Evolutionary conservation across 1,140 invertebrate genomes (phyloP), one percentile per base, ranked within the genome.

Genomic region (Brachionus angularis): DNA sequence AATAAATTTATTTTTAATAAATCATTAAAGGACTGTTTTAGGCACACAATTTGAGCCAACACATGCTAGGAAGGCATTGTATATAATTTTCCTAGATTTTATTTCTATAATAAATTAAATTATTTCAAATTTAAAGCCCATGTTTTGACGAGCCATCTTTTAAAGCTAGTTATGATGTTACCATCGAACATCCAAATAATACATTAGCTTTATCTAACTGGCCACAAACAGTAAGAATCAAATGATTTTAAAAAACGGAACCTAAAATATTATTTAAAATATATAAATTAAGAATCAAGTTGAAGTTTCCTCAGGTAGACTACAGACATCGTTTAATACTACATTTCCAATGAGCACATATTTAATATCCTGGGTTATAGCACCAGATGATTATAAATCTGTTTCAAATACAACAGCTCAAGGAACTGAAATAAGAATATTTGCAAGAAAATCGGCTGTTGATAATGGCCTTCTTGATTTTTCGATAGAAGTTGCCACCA

Each of bases 111-210:
- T 44, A 46, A 12, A 39, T n/a, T n/a, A n/a, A n/a, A n/a, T n/a
- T n/a, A 33, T 21, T 29, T 64, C 25, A 25, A 5, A 5, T 64
- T 64, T 12, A 12, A 31, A 67, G 62, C 36, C 69, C 69, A 31
- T 71, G 50, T 53, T 71, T 55, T 71, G 69, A 71, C 44, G 69
- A 71, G 18, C 69, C 69, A 46, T 10, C 25, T 42, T 34, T 55
- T 8, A 71, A 71, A 71, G 47, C 70, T 18, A 88, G 84, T 2
- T 96, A 93, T 77, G 82, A 82, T 23, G 85, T 96, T 8, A 71
- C 50, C 16, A 27, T 71, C n/a, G 70, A 55, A 10, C 70, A 71
- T 70, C 67, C 67, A 29, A 3, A 42, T n/a, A 16, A 70, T 31
- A 52, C 67, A 36, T 21, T 70, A 5, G 46, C 46, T 18, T 29